These are phyloP conservation scores for Zeuzera pyrina DNA, from an alignment of 2,888 invertebrate genomes.

Conservation along the genomic window DNA sequence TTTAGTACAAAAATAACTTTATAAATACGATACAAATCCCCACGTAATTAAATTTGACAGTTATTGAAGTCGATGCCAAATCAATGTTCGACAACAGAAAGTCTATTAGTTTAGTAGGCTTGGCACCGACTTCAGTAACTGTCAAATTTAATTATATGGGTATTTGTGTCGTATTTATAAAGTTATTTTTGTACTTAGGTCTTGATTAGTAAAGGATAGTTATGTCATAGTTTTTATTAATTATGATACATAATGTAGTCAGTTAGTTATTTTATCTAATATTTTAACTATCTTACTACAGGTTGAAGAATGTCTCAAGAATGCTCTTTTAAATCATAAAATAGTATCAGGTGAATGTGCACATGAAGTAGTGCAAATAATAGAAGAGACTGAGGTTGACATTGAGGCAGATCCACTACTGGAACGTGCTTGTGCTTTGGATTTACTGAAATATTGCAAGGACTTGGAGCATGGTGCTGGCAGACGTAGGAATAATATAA, in stretches of 20 bases:
- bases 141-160: no score
- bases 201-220: no score
- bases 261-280: neutral
- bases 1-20: no score
- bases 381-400: slow-evolving; percentile 92
- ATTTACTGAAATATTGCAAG: slow-evolving; percentile 85
- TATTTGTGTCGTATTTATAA: no score
- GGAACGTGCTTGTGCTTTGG: slow-evolving; percentile 89
- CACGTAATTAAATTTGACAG: no score
- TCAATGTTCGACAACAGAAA: no score
- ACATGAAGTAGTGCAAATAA: slow-evolving; percentile 88
- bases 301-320: slow-evolving; percentile 94
- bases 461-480: slow-evolving; percentile 91
- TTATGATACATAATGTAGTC: no score
- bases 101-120: no score
- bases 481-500: slow-evolving; percentile 79
- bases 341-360: slow-evolving; percentile 84
- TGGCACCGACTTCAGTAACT: no score
- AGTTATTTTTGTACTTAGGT: no score
- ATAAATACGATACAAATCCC: no score
- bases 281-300: slow-evolving; percentile 38
- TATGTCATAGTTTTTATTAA: neutral
- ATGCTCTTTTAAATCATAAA: slow-evolving; percentile 80
- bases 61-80: no score
- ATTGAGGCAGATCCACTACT: slow-evolving; percentile 95